These are phyloP conservation scores for Ariopsis seemanni DNA, from an alignment of 2,113 vertebrate genomes.

Conservation along the genomic window DNA sequence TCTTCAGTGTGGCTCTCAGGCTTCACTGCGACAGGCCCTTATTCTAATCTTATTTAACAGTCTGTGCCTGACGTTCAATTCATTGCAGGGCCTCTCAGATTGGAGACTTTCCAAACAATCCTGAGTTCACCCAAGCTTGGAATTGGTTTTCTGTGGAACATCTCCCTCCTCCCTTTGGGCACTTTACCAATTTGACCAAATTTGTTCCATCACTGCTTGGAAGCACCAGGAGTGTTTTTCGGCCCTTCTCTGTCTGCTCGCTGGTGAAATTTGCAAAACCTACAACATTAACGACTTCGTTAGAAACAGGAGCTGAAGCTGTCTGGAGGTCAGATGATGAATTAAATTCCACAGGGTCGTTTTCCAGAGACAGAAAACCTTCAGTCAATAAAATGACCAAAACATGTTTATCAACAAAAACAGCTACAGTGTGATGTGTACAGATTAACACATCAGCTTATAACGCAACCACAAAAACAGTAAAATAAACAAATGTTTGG, in stretches of 20 bases:
- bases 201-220: conserved; percentile 82
- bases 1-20: conserved; percentile 65
- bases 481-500: background rate
- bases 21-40: conserved; percentile 68
- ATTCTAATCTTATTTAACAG: conserved; percentile 86
- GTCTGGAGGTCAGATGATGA: background rate
- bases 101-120: conserved; percentile 86
- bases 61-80: conserved; percentile 77
- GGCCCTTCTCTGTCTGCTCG: conserved; percentile 68
- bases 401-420: background rate
- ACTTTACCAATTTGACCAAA: conserved; percentile 86
- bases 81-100: conserved; percentile 74
- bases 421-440: background rate
- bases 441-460: background rate
- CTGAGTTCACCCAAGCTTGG: conserved; percentile 83
- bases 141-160: conserved; percentile 85
- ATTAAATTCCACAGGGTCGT: background rate
- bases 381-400: background rate
- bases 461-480: background rate
- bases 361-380: background rate
- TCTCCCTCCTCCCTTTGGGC: conserved; percentile 83
- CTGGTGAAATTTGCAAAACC: conserved; percentile 78
- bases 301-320: conserved; percentile 56
- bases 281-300: conserved; percentile 77
- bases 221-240: conserved; percentile 76